A percentile compares a stretch with the other conserved stretches of the same genome.
phyloP scores from a whole-genome alignment of 2,888 invertebrate genomes.

The Rhopalosiphum nymphaeae region DNA sequence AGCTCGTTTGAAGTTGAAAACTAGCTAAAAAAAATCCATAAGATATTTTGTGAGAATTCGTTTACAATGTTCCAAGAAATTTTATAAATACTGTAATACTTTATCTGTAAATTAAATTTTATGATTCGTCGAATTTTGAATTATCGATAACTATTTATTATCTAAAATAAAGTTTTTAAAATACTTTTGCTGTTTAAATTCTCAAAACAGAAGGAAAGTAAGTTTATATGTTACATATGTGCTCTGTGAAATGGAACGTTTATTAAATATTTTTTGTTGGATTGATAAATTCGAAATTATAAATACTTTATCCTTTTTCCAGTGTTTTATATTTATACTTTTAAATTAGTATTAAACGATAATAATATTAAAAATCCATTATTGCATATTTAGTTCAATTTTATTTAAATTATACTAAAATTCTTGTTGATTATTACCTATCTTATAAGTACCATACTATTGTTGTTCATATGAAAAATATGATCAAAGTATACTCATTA shows the following conservation, averaged over 20 bases:
- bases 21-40: not conserved
- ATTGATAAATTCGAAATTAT: not conserved
- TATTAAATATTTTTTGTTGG: not conserved
- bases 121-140: not conserved
- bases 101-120: slow-evolving; percentile 9
- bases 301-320: not conserved
- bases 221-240: not conserved
- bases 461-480: not conserved
- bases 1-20: not conserved
- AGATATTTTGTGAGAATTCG: not conserved
- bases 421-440: not conserved
- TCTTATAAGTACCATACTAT: not conserved
- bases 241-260: not conserved
- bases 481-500: not conserved
- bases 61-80: not conserved
- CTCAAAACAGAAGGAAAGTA: not conserved
- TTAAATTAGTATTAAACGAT: not conserved
- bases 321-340: not conserved
- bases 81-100: not conserved
- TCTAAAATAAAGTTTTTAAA: slow-evolving; percentile 5
- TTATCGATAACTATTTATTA: not conserved
- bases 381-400: not conserved
- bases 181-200: not conserved
- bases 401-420: not conserved
- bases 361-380: not conserved